Conservation (phyloP, 2,113 vertebrate genomes). For the Phylloscopus trochiloides region DNA sequence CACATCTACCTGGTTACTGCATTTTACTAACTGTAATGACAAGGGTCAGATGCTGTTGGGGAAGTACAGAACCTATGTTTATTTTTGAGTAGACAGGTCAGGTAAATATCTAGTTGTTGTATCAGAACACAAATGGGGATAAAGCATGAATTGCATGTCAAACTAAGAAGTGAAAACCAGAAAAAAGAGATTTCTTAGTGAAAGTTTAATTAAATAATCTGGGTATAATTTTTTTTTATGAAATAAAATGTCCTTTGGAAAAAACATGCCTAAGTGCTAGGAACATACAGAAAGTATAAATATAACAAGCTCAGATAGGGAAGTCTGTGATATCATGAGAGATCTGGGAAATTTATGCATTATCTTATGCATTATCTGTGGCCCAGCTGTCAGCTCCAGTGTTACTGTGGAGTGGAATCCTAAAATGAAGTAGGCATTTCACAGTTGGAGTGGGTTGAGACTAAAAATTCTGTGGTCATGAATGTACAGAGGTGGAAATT, state of each 20-base stretch:
- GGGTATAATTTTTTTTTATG: background rate
- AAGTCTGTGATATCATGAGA: background rate
- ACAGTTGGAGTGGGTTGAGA: background rate
- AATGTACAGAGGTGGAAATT: background rate
- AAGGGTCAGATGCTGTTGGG: background rate
- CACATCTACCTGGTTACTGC: background rate
- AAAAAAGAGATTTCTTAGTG: background rate
- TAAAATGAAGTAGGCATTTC: background rate
- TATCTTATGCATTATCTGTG: background rate
- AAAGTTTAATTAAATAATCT: background rate
- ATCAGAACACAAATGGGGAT: background rate
- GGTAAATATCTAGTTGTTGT: background rate
- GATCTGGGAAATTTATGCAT: background rate
- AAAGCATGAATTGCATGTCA: background rate
- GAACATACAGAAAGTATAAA: background rate
- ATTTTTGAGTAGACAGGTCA: background rate
- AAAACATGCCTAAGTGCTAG: background rate
- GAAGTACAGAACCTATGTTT: background rate
- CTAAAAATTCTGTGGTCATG: background rate
- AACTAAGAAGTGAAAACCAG: background rate
- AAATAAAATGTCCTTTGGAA: background rate
- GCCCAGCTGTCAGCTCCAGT: background rate
- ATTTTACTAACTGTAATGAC: background rate
- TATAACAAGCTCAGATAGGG: background rate
- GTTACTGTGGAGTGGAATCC: background rate